Evolutionary conservation across 2,797 vertebrate genomes (phyloP).

Genomic region (Halcyon leucocephala): DNA sequence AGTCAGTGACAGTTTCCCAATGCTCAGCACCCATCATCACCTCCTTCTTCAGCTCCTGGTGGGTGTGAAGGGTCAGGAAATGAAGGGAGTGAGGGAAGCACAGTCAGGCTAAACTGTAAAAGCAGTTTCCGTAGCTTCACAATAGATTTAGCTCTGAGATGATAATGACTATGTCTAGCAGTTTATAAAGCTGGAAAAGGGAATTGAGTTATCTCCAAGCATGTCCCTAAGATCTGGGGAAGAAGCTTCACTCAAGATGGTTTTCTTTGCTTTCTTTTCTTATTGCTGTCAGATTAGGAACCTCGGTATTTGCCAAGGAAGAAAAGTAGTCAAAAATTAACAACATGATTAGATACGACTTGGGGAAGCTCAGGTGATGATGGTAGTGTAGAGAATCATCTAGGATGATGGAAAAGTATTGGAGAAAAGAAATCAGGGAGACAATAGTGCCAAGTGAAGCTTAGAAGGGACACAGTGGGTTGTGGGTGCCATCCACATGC

Average conservation of each 20-base stretch:
- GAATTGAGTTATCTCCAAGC: neutral
- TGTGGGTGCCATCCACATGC: neutral
- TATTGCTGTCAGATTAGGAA: constrained; percentile 2
- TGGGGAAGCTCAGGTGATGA: neutral
- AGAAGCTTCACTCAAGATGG: neutral
- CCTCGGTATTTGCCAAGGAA: neutral
- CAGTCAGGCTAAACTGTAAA: neutral
- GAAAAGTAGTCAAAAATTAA: neutral
- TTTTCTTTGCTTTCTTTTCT: neutral
- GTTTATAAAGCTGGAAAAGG: neutral
- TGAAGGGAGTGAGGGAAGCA: neutral
- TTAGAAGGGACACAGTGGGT: neutral
- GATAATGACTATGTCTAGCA: neutral
- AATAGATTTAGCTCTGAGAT: neutral
- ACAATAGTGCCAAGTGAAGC: neutral
- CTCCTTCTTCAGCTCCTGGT: neutral
- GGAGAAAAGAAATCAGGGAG: neutral
- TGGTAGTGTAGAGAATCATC: neutral
- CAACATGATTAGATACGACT: neutral
- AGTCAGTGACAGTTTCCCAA: neutral
- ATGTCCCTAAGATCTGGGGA: neutral
- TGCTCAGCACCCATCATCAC: neutral
- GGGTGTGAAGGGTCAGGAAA: neutral
- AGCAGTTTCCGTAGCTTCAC: neutral
- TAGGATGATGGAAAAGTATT: neutral